These are phyloP conservation scores for Acanthosepion esculentum DNA, from an alignment of 2,888 invertebrate species.

Conservation along the genomic window DNA sequence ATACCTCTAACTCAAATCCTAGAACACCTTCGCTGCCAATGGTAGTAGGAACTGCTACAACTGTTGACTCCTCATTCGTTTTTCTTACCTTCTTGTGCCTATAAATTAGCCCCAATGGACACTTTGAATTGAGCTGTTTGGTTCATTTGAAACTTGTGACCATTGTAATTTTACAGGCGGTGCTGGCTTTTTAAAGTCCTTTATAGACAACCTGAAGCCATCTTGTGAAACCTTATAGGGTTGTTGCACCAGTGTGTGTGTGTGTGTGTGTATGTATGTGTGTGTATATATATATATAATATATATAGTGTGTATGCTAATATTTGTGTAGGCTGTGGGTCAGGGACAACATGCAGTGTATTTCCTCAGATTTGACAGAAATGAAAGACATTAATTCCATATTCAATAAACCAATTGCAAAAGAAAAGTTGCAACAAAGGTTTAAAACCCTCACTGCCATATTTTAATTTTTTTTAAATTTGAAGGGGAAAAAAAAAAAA, in stretches of 20 bases:
- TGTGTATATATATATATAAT: no score
- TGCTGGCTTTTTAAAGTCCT: not conserved
- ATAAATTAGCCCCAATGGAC: constrained; percentile 33
- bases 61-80: not conserved
- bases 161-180: constrained; percentile 10
- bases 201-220: not conserved
- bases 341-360: not conserved
- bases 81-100: constrained; percentile 23
- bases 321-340: not conserved
- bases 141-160: not conserved
- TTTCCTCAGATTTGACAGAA: not conserved
- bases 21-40: not conserved
- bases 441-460: not conserved
- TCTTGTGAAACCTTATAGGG: constrained; percentile 7
- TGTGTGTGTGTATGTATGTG: not conserved
- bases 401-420: not conserved
- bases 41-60: constrained; percentile 15
- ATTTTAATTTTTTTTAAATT: not conserved
- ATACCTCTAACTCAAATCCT: no score
- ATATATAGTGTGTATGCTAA: not conserved
- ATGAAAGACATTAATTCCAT: not conserved
- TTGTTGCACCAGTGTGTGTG: not conserved
- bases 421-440: not conserved
- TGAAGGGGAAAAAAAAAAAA: not conserved
- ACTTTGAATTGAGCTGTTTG: not conserved